Evolutionary conservation across 2,113 vertebrate genomes (phyloP).

Genomic region (Sinosuthora webbiana): DNA sequence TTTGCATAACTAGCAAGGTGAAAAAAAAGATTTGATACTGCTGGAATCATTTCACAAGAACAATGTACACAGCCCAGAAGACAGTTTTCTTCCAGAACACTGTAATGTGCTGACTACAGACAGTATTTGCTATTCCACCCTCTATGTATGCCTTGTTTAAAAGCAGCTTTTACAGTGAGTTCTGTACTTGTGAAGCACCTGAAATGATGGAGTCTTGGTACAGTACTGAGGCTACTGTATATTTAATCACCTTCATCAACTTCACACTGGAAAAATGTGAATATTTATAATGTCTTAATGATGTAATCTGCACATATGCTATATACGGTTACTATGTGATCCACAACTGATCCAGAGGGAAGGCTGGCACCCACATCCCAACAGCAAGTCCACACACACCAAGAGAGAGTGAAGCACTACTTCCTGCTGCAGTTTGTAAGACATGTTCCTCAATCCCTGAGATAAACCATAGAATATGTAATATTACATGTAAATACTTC

Average conservation of each 20-base stretch:
- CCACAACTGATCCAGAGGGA: neutral
- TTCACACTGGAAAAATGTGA: neutral
- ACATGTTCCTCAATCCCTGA: neutral
- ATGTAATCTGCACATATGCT: neutral
- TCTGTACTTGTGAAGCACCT: neutral
- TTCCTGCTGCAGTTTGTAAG: neutral
- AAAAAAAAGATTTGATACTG: neutral
- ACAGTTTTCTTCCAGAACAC: neutral
- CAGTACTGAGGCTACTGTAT: neutral
- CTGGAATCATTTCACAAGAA: conserved; percentile 25
- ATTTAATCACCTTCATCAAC: neutral
- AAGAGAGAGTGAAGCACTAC: neutral
- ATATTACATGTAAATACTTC: neutral
- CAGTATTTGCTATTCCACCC: neutral
- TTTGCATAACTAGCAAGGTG: conserved; percentile 58
- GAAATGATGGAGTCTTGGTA: neutral
- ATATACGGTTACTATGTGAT: rapidly evolving
- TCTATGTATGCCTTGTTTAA: neutral
- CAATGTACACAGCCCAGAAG: neutral
- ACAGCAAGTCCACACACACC: neutral
- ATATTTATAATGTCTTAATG: neutral
- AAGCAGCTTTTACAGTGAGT: neutral
- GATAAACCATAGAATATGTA: neutral
- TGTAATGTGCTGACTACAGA: neutral
- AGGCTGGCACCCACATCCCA: neutral